Conservation (phyloP, 2,797 vertebrate genomes). For the Enteromius paludinosus region DNA sequence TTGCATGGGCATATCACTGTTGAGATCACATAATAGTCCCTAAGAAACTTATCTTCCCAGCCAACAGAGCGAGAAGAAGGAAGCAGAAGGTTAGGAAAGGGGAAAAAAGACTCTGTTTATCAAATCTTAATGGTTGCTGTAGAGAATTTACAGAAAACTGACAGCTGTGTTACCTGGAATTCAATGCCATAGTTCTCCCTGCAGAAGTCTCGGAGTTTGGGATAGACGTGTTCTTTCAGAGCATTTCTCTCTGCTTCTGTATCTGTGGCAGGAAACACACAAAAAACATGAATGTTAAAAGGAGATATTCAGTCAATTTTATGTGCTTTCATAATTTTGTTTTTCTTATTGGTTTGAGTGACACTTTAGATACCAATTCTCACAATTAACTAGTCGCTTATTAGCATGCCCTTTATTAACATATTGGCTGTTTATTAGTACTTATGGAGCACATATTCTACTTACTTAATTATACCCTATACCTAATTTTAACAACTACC, state of each 20-base stretch:
- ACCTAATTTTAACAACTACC: not conserved
- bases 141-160: not conserved
- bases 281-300: not conserved
- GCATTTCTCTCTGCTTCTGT: conserved; percentile 94
- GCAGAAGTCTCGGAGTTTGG: conserved; percentile 98
- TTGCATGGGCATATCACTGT: conserved; percentile 26
- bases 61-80: not conserved
- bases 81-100: not conserved
- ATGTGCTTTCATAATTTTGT: no score
- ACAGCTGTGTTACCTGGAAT: conserved; percentile 86
- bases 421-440: not conserved
- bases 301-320: not conserved
- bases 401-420: not conserved
- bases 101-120: conserved; percentile 8
- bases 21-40: conserved; percentile 42
- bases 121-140: not conserved
- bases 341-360: no score
- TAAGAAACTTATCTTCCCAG: conserved; percentile 33
- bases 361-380: not conserved
- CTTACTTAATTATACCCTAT: not conserved
- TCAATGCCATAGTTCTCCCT: conserved; percentile 98
- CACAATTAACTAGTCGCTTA: not conserved
- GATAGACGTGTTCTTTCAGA: conserved; percentile 94
- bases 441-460: not conserved
- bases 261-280: conserved; percentile 78